phyloP scores from a whole-genome alignment of 2,888 invertebrate species.

The Platycnemis pennipes region DNA sequence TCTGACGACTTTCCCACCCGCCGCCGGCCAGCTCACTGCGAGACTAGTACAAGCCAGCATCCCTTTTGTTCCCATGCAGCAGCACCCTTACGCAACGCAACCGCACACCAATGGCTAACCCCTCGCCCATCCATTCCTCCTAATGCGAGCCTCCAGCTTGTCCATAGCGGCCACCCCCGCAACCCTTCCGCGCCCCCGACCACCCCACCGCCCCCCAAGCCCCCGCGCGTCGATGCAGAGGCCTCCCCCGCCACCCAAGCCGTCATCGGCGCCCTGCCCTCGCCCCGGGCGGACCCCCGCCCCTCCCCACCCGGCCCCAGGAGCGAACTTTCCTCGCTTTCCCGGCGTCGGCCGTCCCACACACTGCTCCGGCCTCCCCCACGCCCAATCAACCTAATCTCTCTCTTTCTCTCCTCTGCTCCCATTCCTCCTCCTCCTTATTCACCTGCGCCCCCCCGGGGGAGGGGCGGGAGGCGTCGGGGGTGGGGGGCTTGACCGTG shows the following conservation, averaged over 20 bases:
- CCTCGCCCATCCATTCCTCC: neutral
- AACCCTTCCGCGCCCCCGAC: neutral
- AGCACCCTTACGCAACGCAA: neutral
- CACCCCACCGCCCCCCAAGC: neutral
- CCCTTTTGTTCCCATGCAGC: neutral
- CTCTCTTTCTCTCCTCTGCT: neutral
- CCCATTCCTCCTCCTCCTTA: neutral
- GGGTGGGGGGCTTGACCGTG: too few species aligned
- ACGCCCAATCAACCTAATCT: conserved; percentile 23
- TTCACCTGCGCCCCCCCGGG: neutral
- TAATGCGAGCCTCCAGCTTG: neutral
- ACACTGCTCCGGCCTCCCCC: neutral
- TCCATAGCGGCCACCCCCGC: neutral
- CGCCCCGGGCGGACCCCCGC: neutral
- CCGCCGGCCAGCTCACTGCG: neutral
- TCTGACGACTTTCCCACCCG: neutral
- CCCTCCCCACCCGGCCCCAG: neutral
- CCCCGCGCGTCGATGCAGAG: neutral
- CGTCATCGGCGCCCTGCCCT: neutral
- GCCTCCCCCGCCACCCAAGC: neutral
- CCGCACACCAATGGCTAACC: neutral
- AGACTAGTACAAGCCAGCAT: neutral
- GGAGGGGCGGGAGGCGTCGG: too few species aligned
- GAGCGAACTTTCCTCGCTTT: neutral
- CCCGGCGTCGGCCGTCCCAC: neutral